Evolutionary conservation across 2,888 invertebrate species (phyloP).

Genomic region (Drosophila dives): DNA sequence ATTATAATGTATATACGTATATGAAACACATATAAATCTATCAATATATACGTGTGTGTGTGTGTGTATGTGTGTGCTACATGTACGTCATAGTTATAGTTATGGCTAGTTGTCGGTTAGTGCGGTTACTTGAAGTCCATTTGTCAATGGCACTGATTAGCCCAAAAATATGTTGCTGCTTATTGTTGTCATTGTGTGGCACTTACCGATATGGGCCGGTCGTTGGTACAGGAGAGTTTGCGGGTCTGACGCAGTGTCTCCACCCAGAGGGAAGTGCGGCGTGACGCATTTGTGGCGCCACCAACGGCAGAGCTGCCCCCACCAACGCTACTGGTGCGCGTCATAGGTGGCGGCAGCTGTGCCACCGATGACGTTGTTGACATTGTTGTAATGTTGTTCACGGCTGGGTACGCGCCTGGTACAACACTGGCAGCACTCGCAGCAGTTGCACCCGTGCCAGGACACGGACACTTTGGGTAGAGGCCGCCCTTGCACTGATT

Average conservation of each 20-base stretch:
- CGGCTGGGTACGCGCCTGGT: slow-evolving; percentile 32
- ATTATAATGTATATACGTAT: not conserved
- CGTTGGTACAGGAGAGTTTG: slow-evolving; percentile 67
- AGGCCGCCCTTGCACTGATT: slow-evolving; percentile 61
- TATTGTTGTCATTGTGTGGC: not conserved
- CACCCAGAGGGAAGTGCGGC: slow-evolving; percentile 74
- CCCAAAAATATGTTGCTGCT: not conserved
- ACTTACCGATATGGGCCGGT: slow-evolving; percentile 70
- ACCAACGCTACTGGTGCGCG: slow-evolving; percentile 69
- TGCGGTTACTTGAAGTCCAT: slow-evolving; percentile 17
- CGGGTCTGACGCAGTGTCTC: slow-evolving; percentile 73
- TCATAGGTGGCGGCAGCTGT: slow-evolving; percentile 43
- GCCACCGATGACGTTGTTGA: slow-evolving; percentile 32
- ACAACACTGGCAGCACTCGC: not conserved
- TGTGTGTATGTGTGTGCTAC: not conserved
- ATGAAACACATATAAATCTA: not conserved
- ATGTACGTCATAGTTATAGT: slow-evolving; percentile 36
- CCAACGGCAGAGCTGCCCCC: slow-evolving; percentile 26
- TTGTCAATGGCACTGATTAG: slow-evolving; percentile 37
- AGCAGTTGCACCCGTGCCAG: slow-evolving; percentile 17
- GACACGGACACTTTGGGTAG: slow-evolving; percentile 53
- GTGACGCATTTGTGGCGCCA: slow-evolving; percentile 55
- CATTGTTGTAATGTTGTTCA: slow-evolving; percentile 35
- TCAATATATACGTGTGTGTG: not conserved
- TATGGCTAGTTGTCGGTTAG: slow-evolving; percentile 6